Evolutionary conservation across 2,888 invertebrate genomes (phyloP).

Genomic region (Clusia tigrina): DNA sequence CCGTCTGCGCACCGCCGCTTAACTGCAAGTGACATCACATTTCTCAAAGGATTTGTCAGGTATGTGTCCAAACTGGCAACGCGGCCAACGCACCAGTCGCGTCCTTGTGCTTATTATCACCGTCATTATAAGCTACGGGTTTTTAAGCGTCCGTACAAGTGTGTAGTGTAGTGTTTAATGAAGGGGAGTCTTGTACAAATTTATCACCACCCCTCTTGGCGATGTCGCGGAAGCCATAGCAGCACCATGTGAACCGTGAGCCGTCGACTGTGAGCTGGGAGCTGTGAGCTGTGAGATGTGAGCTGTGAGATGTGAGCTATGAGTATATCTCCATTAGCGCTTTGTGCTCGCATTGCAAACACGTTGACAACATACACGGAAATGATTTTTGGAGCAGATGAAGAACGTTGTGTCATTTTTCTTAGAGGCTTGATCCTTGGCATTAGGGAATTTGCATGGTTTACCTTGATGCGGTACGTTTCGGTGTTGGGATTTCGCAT

Average conservation of each 20-base stretch:
- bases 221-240: too few species aligned
- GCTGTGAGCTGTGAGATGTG: too few species aligned
- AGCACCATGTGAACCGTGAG: too few species aligned
- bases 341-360: background rate
- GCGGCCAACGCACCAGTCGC: background rate
- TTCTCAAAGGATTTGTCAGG: slow-evolving; percentile 33
- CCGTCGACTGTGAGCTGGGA: too few species aligned
- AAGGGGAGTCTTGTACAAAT: too few species aligned
- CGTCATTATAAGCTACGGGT: background rate
- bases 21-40: slow-evolving; percentile 18
- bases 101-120: slow-evolving; percentile 4
- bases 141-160: background rate
- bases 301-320: too few species aligned
- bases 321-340: background rate
- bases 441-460: background rate
- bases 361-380: slow-evolving; percentile 7
- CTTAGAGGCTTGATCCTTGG: background rate
- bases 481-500: too few species aligned
- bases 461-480: background rate
- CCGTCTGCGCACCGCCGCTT: slow-evolving; percentile 6
- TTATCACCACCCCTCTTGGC: too few species aligned
- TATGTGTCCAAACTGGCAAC: slow-evolving; percentile 35
- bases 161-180: too few species aligned
- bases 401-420: slow-evolving; percentile 11
- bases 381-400: slow-evolving; percentile 7